phyloP scores from a whole-genome alignment of 2,797 vertebrate species.

The Enteromius radiatus region DNA sequence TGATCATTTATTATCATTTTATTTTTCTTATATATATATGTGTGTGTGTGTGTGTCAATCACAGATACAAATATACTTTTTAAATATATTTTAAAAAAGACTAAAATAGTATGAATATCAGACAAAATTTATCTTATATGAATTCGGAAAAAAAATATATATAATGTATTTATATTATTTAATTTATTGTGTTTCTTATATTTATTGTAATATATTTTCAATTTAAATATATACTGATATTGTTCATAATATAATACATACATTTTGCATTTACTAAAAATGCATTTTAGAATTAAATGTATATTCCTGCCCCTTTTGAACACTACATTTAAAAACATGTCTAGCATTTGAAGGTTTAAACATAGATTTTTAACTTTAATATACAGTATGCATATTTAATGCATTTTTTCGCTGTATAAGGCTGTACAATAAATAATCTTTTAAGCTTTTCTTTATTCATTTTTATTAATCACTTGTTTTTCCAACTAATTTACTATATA shows the following conservation, averaged over 20 bases:
- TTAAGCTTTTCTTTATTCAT: background rate
- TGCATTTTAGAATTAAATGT: background rate
- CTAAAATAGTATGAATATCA: background rate
- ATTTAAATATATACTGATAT: background rate
- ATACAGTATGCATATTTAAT: too few species aligned
- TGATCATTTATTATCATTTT: background rate
- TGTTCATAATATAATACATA: background rate
- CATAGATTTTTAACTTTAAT: background rate
- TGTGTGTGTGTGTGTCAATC: background rate
- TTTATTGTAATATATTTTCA: background rate
- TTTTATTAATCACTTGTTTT: background rate
- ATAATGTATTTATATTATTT: background rate
- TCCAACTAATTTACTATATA: background rate
- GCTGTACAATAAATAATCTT: too few species aligned
- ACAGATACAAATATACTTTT: background rate
- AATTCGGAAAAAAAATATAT: background rate
- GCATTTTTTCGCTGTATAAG: too few species aligned
- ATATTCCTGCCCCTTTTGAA: background rate
- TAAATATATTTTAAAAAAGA: background rate
- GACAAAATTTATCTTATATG: background rate
- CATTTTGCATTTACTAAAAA: background rate
- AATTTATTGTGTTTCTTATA: background rate
- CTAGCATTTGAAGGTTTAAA: background rate
- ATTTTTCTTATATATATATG: background rate
- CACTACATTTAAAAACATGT: background rate